Evolutionary conservation across 2,113 vertebrate species (phyloP).

Genomic region (Tilapia sparmanii): DNA sequence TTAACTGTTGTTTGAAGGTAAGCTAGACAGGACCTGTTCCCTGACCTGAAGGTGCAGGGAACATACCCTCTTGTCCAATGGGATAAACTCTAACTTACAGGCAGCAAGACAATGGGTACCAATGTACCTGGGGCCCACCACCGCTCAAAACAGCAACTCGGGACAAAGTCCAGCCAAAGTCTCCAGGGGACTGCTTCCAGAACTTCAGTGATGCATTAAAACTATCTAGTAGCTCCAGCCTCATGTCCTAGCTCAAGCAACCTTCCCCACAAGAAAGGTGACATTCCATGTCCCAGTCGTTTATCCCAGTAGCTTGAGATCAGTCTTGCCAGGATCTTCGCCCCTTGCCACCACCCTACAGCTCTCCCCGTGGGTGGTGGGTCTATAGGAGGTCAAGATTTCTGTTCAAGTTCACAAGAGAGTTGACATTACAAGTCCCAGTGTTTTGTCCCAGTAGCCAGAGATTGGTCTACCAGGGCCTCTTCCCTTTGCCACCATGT

Average conservation of each 20-base stretch:
- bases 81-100: neutral
- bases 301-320: neutral
- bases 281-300: neutral
- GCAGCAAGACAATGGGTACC: rapidly evolving
- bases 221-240: rapidly evolving
- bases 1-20: neutral
- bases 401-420: too few species aligned
- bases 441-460: rapidly evolving
- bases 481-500: rapidly evolving
- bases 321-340: rapidly evolving
- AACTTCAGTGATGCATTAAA: rapidly evolving
- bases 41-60: neutral
- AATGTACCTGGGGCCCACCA: neutral
- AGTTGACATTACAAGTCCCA: neutral
- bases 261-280: neutral
- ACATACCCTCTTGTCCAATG: rapidly evolving
- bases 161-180: neutral
- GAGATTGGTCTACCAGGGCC: neutral
- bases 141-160: rapidly evolving
- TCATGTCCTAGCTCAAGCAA: neutral
- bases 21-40: neutral
- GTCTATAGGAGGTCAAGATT: neutral
- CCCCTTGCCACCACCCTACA: rapidly evolving
- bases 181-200: neutral
- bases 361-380: neutral